These are phyloP conservation scores for Eupithecia centaureata DNA, from an alignment of 2,888 invertebrate species.

Conservation along the genomic window DNA sequence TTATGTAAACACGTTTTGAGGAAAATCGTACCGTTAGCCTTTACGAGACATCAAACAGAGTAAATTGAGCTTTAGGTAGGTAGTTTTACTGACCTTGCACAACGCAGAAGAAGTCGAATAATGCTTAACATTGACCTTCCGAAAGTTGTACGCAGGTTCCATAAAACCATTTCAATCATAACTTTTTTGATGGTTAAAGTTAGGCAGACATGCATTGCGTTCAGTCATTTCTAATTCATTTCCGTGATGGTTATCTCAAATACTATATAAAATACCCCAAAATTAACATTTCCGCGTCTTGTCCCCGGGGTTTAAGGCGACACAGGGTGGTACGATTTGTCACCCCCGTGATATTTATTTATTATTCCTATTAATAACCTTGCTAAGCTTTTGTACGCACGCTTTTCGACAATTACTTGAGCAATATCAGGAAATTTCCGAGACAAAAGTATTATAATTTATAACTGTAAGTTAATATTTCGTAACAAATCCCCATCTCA, in stretches of 20 bases:
- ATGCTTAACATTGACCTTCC: background rate
- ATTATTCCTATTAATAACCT: slow-evolving; percentile 45
- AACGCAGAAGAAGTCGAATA: background rate
- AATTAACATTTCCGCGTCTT: slow-evolving; percentile 41
- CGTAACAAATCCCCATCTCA: background rate
- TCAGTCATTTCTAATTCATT: slow-evolving; percentile 12
- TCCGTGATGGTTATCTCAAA: slow-evolving; percentile 38
- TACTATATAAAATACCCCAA: slow-evolving; percentile 40
- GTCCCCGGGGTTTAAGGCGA: slow-evolving; percentile 42
- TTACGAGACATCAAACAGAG: background rate
- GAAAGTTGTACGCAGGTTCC: slow-evolving; percentile 1
- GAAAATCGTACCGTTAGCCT: background rate
- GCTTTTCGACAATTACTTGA: slow-evolving; percentile 15
- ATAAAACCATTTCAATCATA: background rate
- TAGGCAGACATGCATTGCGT: slow-evolving; percentile 14
- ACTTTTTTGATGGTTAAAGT: background rate
- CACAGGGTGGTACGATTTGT: slow-evolving; percentile 58
- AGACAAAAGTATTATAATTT: background rate
- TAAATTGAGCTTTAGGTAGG: background rate
- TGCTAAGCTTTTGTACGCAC: slow-evolving; percentile 44
- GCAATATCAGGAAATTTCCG: background rate
- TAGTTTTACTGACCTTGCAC: slow-evolving; percentile 1
- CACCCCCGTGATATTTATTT: slow-evolving; percentile 44
- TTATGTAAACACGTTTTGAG: too few species aligned
- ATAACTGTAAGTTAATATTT: background rate